Percentiles rank a stretch among this genome's conserved stretches.
Conservation (phyloP, 2,797 vertebrate genomes). For the Carcharodon carcharias region DNA sequence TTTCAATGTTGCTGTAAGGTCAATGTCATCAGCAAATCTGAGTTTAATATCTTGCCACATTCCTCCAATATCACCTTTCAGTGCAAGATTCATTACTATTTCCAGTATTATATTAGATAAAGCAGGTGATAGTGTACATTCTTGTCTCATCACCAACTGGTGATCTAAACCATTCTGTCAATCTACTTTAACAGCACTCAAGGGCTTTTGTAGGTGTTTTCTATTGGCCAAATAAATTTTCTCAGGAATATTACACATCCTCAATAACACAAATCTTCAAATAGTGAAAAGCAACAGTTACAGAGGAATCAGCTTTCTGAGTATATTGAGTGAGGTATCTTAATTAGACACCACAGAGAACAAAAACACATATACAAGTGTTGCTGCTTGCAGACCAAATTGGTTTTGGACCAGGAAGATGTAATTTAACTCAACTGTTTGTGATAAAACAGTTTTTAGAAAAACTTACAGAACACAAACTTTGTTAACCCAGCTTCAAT, state of each 20-base stretch:
- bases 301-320: neutral
- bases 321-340: neutral
- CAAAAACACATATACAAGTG: neutral
- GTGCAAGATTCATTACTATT: neutral
- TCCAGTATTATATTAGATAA: neutral
- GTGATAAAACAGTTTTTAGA: neutral
- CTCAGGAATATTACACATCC: neutral
- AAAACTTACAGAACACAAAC: neutral
- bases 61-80: no score
- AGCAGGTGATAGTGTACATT: no score
- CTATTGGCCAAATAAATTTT: neutral
- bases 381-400: neutral
- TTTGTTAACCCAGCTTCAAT: neutral
- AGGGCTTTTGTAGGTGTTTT: neutral
- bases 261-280: neutral
- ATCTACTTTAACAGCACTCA: neutral
- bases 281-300: no score
- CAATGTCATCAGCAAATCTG: no score
- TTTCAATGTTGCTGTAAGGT: no score
- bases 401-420: neutral
- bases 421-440: neutral
- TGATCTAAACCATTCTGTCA: neutral
- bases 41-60: no score
- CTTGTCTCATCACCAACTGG: neutral
- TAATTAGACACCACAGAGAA: neutral